A percentile compares a stretch with the other conserved stretches of the same genome.
Conservation (phyloP, 2,888 invertebrate genomes). For the Lithophane semibrunnea region DNA sequence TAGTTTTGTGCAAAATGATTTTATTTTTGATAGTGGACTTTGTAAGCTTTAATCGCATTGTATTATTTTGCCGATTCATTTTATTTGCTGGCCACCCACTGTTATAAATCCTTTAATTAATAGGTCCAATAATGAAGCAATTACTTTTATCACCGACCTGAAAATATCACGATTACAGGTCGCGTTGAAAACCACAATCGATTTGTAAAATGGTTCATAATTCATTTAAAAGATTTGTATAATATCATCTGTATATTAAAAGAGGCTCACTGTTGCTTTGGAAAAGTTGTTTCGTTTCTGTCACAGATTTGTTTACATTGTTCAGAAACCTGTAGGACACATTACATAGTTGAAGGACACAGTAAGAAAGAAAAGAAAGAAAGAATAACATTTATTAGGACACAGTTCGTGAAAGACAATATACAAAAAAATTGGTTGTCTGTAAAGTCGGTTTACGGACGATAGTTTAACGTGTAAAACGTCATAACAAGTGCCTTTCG, state of each 20-base stretch:
- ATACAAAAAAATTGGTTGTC: too few species aligned
- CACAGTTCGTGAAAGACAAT: too few species aligned
- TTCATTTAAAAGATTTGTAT: conserved; percentile 35
- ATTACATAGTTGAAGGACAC: too few species aligned
- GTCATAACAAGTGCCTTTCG: too few species aligned
- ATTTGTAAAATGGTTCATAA: conserved; percentile 44
- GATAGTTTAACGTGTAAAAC: too few species aligned
- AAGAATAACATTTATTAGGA: too few species aligned
- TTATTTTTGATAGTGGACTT: conserved; percentile 35
- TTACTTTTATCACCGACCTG: conserved; percentile 52
- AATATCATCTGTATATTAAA: not conserved
- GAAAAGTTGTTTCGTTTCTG: not conserved
- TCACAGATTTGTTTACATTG: not conserved
- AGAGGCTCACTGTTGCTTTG: not conserved
- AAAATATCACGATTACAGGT: conserved; percentile 49
- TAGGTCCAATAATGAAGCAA: conserved; percentile 56
- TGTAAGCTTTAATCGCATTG: conserved; percentile 32
- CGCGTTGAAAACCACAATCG: conserved; percentile 49
- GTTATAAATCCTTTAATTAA: conserved; percentile 58
- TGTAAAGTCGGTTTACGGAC: too few species aligned
- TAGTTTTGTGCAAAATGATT: conserved; percentile 36
- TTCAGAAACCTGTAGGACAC: not conserved
- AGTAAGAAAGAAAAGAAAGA: too few species aligned
- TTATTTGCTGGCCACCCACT: conserved; percentile 40
- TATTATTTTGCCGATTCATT: conserved; percentile 48